A percentile compares a stretch with the other conserved stretches of the same genome.
Evolutionary conservation across 2,797 vertebrate genomes (phyloP).

Genomic region (Mustela erminea): DNA sequence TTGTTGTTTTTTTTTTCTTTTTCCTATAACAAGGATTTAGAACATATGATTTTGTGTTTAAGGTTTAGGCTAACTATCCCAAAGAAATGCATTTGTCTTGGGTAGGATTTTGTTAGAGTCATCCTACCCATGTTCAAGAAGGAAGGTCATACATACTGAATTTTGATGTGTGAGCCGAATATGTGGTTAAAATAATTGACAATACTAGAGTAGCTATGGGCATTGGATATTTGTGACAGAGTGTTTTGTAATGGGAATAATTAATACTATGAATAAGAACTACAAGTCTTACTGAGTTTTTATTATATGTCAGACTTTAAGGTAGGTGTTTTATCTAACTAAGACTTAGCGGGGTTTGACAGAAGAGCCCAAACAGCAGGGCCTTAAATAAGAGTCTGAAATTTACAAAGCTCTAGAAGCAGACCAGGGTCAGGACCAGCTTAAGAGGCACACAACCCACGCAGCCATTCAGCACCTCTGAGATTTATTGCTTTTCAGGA

Average conservation of each 20-base stretch:
- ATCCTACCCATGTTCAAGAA: not conserved
- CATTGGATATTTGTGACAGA: not conserved
- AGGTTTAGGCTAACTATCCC: not conserved
- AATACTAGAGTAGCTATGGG: not conserved
- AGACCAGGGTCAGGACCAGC: not conserved
- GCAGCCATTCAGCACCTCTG: fast-evolving
- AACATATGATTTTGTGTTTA: not conserved
- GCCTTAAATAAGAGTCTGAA: conserved; percentile 6
- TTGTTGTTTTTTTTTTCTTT: not conserved
- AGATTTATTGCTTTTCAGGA: not conserved
- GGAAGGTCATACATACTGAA: not conserved
- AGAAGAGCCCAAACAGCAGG: not conserved
- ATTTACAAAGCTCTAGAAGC: not conserved
- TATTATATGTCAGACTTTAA: not conserved
- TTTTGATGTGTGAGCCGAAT: not conserved
- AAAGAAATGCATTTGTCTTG: not conserved
- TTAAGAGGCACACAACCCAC: not conserved
- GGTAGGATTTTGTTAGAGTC: not conserved
- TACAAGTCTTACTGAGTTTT: not conserved
- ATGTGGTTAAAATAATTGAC: not conserved
- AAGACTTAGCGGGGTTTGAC: not conserved
- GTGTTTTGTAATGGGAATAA: not conserved
- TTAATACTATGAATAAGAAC: not conserved
- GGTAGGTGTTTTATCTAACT: not conserved
- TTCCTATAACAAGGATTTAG: not conserved